phyloP scores from a whole-genome alignment of 2,797 vertebrate species.

The Squalus acanthias region DNA sequence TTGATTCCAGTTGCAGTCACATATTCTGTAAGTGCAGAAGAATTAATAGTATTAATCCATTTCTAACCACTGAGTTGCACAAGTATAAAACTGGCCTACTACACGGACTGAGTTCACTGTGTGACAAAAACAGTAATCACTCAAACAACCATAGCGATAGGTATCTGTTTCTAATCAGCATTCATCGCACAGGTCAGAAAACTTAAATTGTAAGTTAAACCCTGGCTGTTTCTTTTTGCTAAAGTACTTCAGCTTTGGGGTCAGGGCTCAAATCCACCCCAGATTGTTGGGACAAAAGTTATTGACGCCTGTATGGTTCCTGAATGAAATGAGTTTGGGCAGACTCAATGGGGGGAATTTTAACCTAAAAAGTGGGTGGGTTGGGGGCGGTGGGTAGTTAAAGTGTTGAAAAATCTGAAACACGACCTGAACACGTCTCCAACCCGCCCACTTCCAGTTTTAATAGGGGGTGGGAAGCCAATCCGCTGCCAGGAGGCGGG shows the following conservation, averaged over 20 bases:
- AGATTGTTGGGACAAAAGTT: neutral
- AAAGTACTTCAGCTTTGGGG: neutral
- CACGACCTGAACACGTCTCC: too few species aligned
- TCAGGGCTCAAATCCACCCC: neutral
- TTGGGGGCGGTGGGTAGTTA: too few species aligned
- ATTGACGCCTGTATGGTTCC: neutral
- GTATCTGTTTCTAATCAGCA: neutral
- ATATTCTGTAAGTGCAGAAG: neutral
- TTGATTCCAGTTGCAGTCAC: neutral
- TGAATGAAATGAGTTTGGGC: neutral
- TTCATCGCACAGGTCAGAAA: neutral
- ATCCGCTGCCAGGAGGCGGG: too few species aligned
- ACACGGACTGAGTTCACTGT: neutral
- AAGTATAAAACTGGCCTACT: neutral
- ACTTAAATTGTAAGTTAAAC: slow-evolving; percentile 3
- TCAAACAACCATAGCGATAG: neutral
- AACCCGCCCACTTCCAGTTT: too few species aligned
- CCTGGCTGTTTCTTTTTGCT: neutral
- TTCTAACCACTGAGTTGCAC: neutral
- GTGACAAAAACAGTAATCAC: neutral
- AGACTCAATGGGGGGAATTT: neutral
- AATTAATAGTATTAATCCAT: neutral
- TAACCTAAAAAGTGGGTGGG: neutral
- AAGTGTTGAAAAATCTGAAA: too few species aligned
- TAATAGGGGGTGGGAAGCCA: too few species aligned